These are phyloP conservation scores for Leptinotarsa peninsularis DNA, from an alignment of 2,888 invertebrate species.

Conservation along the genomic window DNA sequence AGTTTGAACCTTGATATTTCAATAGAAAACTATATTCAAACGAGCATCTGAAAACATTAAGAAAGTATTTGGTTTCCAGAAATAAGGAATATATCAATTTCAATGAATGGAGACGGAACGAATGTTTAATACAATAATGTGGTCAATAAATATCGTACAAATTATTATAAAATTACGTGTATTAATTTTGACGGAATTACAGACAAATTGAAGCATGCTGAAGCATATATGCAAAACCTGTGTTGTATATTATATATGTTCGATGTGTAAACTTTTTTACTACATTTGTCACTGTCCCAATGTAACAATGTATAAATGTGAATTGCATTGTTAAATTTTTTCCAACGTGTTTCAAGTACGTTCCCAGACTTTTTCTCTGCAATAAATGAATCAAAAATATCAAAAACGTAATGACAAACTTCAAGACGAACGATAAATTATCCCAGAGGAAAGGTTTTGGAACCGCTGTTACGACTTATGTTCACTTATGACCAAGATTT, in stretches of 20 bases:
- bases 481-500: neutral
- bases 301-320: neutral
- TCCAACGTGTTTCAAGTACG: neutral
- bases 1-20: too few relatives aligned
- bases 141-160: neutral
- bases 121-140: neutral
- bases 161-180: neutral
- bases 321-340: too few relatives aligned
- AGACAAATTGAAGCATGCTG: neutral
- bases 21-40: too few relatives aligned
- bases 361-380: neutral
- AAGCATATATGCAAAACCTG: neutral
- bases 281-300: neutral
- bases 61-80: too few relatives aligned
- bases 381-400: neutral
- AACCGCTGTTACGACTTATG: neutral
- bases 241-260: constrained; percentile 6
- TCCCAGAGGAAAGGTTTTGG: neutral
- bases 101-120: neutral
- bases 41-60: too few relatives aligned
- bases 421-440: neutral
- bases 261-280: neutral
- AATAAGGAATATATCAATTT: neutral
- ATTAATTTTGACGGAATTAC: neutral
- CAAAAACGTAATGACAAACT: neutral